Conservation (phyloP, 2,113 vertebrate genomes). For the Pseudolaguvia tuberculata region DNA sequence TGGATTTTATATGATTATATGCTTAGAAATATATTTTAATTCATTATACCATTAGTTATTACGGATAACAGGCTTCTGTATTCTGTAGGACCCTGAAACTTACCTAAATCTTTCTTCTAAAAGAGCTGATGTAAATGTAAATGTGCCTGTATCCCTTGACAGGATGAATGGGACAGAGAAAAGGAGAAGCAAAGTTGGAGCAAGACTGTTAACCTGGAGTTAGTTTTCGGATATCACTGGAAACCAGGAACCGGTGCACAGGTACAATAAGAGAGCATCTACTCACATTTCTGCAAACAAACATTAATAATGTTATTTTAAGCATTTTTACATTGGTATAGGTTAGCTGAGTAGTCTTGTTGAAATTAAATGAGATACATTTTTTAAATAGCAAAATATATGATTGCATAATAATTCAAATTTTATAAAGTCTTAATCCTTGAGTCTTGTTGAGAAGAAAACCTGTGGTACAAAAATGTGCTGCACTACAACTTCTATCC, state of each 20-base stretch:
- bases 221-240: slow-evolving; percentile 95
- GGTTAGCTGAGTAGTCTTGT: no score
- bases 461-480: no score
- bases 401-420: background rate
- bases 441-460: no score
- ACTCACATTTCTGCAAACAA: background rate
- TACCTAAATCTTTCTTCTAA: background rate
- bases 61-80: background rate
- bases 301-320: background rate
- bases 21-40: background rate
- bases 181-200: slow-evolving; percentile 71
- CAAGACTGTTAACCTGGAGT: slow-evolving; percentile 86
- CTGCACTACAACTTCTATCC: no score
- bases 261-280: slow-evolving; percentile 65
- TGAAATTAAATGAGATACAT: background rate
- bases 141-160: background rate
- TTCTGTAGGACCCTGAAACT: background rate
- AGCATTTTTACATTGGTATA: no score
- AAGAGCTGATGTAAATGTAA: background rate
- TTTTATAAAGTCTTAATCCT: no score
- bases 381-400: background rate
- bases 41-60: no score
- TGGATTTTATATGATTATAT: background rate
- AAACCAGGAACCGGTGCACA: slow-evolving; percentile 82
- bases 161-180: slow-evolving; percentile 74